Conservation (phyloP, 2,113 vertebrate genomes). For the Lichenostomus cassidix region DNA sequence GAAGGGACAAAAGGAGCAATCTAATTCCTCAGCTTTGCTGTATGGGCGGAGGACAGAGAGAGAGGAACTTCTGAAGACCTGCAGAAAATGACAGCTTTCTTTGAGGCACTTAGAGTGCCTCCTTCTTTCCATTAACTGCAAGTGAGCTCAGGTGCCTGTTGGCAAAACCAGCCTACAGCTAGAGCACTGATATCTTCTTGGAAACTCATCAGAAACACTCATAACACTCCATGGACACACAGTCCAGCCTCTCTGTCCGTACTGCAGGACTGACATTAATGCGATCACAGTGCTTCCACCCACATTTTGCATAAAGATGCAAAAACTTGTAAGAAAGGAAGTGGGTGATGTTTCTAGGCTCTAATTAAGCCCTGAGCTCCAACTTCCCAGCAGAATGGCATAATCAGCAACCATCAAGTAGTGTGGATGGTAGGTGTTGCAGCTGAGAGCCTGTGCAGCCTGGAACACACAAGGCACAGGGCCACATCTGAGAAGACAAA, state of each 20-base stretch:
- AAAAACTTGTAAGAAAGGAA: slow-evolving; percentile 15
- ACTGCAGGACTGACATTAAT: not conserved
- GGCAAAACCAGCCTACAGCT: not conserved
- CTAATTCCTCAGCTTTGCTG: not conserved
- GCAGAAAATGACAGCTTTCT: not conserved
- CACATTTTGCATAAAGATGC: slow-evolving; percentile 45
- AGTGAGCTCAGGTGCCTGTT: not conserved
- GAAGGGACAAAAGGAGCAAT: not conserved
- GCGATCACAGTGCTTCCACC: slow-evolving; percentile 23
- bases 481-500: not conserved
- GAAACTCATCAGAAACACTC: not conserved
- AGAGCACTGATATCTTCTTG: not conserved
- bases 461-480: not conserved
- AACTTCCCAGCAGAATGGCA: not conserved
- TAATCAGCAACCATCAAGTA: not conserved
- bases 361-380: slow-evolving; percentile 17
- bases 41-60: not conserved
- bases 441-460: not conserved
- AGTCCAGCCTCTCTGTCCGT: not conserved
- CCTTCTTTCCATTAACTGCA: not conserved
- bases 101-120: not conserved
- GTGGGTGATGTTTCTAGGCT: slow-evolving; percentile 31
- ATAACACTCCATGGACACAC: not conserved
- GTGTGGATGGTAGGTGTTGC: not conserved
- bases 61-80: not conserved